Evolutionary conservation across 2,888 invertebrate genomes (phyloP), one percentile per base, ranked within the genome.

Genomic region (Thecocarcelia acutangulata): DNA sequence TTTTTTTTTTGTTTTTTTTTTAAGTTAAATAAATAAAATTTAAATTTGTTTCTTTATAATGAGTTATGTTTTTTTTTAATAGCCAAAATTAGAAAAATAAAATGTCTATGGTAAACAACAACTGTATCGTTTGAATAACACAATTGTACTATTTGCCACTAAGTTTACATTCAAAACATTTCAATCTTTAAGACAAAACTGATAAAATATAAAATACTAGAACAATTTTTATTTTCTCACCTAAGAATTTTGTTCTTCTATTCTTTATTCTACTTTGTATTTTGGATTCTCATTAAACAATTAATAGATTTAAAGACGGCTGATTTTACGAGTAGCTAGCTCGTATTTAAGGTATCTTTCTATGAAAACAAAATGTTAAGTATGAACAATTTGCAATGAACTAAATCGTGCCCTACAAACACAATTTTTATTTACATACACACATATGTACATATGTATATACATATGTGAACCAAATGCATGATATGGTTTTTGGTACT

Each of bases 91-190:
- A 76, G 59, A 13, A 64, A 64, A 33, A 33, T 52, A 8, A 17
- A 42, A 44, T 61, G 46, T 61, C 52, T 61, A 63, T 46, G 15
- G 50, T 74, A 11, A 48, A 66, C 54, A 50, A 48, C 75, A 82
- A 82, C 78, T 85, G 84, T 82, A 70, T 84, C 63, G 83, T 80
- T 85, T 80, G 83, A 85, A 83, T 72, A 80, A 63, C 81, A 82
- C 79, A 52, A 76, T 72, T 77, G 80, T 84, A 85, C 85, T 85
- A 78, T 81, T 83, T 77, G 81, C 84, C 82, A 84, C 79, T 68
- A 66, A 76, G 40, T 68, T 80, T 69, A 59, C 52, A 59, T 52
- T 46, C 6, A 21, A 69, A 70, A 82, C 48, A 58, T 63, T 64
- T 64, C 56, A 72, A 78, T 76, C 73, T 80, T 74, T 59, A 52